A percentile compares a stretch with the other conserved stretches of the same genome.
phyloP scores from a whole-genome alignment of 2,888 invertebrate species.

The Callinectes sapidus region DNA sequence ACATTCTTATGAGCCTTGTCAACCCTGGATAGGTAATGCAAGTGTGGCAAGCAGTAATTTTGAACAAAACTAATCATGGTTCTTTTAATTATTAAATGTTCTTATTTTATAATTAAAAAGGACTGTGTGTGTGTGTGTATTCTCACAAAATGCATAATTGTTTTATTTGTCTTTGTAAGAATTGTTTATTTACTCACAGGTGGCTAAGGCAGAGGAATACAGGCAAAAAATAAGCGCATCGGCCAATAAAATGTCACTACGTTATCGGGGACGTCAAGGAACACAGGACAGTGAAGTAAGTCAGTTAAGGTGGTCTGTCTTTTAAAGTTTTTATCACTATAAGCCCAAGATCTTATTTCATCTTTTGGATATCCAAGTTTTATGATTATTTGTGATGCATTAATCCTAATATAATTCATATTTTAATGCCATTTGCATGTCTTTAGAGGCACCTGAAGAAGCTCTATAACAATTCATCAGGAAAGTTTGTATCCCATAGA shows the following conservation, averaged over 20 bases:
- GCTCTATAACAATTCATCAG: background rate
- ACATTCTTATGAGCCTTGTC: too few species aligned
- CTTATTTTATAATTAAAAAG: too few species aligned
- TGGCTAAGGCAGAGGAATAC: constrained; percentile 77
- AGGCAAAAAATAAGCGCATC: constrained; percentile 77
- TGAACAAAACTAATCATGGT: too few species aligned
- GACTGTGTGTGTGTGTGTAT: too few species aligned
- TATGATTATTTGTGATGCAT: background rate
- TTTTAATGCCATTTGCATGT: background rate
- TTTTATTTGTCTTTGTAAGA: background rate
- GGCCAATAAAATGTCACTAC: constrained; percentile 76
- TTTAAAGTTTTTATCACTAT: background rate
- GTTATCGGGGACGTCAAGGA: constrained; percentile 53
- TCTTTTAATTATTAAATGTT: too few species aligned
- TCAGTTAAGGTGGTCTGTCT: constrained; percentile 26
- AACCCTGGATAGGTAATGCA: too few species aligned
- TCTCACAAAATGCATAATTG: too few species aligned
- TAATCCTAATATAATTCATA: background rate
- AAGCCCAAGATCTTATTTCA: background rate
- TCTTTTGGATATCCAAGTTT: background rate
- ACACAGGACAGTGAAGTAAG: constrained; percentile 40
- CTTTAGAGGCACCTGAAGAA: background rate
- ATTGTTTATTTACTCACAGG: constrained; percentile 29
- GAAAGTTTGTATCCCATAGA: background rate
- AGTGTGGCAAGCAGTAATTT: too few species aligned